Evolutionary conservation across 2,797 vertebrate species (phyloP), one percentile per base, ranked within the genome.

Genomic region (Cryptoprocta ferox): DNA sequence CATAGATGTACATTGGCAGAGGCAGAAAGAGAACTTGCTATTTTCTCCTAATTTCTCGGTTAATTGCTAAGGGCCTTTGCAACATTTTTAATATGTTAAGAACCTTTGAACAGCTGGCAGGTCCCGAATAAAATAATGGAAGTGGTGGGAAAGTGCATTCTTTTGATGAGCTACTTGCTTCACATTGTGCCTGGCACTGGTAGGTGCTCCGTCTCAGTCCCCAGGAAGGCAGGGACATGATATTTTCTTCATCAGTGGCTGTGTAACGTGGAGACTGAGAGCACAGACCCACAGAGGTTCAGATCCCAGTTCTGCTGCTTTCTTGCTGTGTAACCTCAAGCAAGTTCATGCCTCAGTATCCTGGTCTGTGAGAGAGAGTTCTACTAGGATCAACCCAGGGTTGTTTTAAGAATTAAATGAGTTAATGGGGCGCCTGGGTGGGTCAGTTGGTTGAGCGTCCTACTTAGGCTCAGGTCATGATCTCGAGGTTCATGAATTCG

Each of bases 1-100:
- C 24, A 19, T 56, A 21, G 95, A 73, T 14, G 8, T 63, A 45
- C 24, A 2, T 35, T 56, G 50, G 70, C 79, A 63, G 19, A 76
- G 70, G 65, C n/a, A 10, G 10, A 75, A 12, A 37, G 12, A 3
- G 32, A 63, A 53, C 56, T 48, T 82, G 28, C 73, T 39, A 7
- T 83, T 93, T 92, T 81, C 88, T 89, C 65, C 89, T 63, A 5
- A n/a, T 92, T 95, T 88, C 81, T 84, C 42, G 94, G 75, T 61
- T 56, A 71, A 87, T 71, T 87, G 86, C 65, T 37, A n/a, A 91
- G 80, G 83, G 42, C 39, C 56, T 89, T 78, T 84, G 71, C 13
- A 65, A 39, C 39, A 48, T 80, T 68, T 91, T 78, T 83, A 91
- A 37, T 93, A 83, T 37, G 48, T 82, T 87, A 71, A 94, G 79